Conservation (phyloP, 2,888 invertebrate genomes). For the Scelioninae gen. 1 region DNA sequence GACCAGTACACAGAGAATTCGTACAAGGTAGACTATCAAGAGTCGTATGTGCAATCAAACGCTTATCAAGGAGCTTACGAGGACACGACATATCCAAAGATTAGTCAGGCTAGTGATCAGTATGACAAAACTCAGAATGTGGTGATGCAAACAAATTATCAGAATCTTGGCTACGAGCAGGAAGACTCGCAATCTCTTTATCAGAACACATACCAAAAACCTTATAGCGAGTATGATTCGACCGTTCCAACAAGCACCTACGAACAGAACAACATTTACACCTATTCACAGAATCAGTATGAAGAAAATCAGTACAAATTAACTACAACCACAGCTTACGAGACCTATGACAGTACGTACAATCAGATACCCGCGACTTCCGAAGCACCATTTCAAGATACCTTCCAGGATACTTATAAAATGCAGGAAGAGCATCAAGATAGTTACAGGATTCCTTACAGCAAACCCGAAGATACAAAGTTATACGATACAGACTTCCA, state of each 20-base stretch:
- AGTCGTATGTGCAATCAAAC: slow-evolving; percentile 71
- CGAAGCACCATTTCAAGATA: slow-evolving; percentile 73
- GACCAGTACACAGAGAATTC: slow-evolving; percentile 73
- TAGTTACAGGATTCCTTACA: slow-evolving; percentile 78
- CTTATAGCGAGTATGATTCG: slow-evolving; percentile 73
- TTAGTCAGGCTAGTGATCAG: slow-evolving; percentile 75
- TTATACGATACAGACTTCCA: slow-evolving; percentile 76
- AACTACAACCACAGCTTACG: slow-evolving; percentile 60
- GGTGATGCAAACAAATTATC: slow-evolving; percentile 76
- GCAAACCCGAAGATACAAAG: slow-evolving; percentile 74
- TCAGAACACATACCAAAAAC: slow-evolving; percentile 74
- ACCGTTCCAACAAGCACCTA: slow-evolving; percentile 75
- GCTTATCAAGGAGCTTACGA: slow-evolving; percentile 76
- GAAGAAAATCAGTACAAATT: slow-evolving; percentile 68
- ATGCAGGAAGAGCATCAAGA: slow-evolving; percentile 76
- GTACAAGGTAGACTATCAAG: slow-evolving; percentile 73
- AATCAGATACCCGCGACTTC: slow-evolving; percentile 70
- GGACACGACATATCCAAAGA: slow-evolving; percentile 79
- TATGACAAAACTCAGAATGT: slow-evolving; percentile 73
- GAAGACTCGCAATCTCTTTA: slow-evolving; percentile 76
- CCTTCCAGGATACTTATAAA: slow-evolving; percentile 75
- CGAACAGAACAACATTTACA: slow-evolving; percentile 76
- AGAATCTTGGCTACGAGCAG: slow-evolving; percentile 74
- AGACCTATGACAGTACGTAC: slow-evolving; percentile 62
- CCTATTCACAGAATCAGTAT: slow-evolving; percentile 76